Conservation (phyloP, 2,113 vertebrate species). For the Piprites chloris region DNA sequence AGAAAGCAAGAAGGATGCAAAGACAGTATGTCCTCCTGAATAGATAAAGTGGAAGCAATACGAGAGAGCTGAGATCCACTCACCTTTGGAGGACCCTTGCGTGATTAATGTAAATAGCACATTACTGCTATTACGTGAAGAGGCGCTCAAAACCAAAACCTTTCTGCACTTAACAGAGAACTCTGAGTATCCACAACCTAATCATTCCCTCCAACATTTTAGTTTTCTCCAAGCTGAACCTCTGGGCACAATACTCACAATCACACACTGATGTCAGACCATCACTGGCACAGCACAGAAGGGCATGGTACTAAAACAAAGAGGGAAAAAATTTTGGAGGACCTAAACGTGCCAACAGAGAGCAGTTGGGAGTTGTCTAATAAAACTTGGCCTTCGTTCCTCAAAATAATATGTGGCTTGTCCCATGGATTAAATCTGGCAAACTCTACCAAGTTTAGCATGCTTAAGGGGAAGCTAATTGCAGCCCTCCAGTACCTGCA, state of each 20-base stretch:
- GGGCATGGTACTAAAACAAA: neutral
- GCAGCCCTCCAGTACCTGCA: neutral
- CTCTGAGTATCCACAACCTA: neutral
- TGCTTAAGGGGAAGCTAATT: neutral
- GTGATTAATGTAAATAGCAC: neutral
- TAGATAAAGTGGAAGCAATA: neutral
- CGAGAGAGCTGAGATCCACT: neutral
- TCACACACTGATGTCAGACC: neutral
- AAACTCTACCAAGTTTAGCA: neutral
- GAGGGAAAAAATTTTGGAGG: neutral
- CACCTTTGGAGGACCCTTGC: neutral
- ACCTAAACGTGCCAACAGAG: neutral
- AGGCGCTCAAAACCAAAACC: neutral
- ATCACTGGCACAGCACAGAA: rapidly evolving
- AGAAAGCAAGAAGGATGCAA: neutral
- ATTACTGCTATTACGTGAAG: neutral
- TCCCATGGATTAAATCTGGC: neutral
- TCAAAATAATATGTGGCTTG: neutral
- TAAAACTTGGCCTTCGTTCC: neutral
- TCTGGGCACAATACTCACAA: neutral
- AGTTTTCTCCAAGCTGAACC: neutral
- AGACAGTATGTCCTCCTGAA: neutral
- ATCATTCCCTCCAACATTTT: neutral
- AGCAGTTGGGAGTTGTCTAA: neutral
- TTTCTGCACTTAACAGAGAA: neutral